These are phyloP conservation scores for Macrobrachium nipponense DNA, from an alignment of 1,140 invertebrate species.

Conservation along the genomic window DNA sequence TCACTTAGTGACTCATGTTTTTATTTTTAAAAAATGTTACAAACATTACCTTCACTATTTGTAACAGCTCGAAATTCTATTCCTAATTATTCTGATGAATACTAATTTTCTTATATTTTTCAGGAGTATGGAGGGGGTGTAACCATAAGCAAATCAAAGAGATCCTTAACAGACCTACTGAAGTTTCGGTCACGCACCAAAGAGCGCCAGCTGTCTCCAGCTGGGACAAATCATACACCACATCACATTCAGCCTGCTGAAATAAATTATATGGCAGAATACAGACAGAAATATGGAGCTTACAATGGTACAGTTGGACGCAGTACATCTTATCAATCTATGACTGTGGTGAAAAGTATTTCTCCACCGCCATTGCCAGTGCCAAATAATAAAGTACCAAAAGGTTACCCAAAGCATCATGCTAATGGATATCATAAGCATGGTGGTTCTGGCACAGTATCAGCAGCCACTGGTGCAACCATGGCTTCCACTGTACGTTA, in stretches of 20 bases:
- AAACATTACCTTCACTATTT: no score
- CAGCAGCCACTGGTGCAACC: constrained; percentile 36
- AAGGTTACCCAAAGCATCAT: background rate
- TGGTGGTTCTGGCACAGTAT: constrained; percentile 19
- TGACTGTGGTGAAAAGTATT: constrained; percentile 39
- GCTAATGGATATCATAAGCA: constrained; percentile 14
- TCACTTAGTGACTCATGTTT: no score
- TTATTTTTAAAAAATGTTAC: background rate
- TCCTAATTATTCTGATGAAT: background rate
- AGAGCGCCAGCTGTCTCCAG: constrained; percentile 37
- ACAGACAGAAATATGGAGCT: constrained; percentile 48
- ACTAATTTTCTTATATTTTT: background rate
- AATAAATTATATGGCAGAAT: constrained; percentile 46
- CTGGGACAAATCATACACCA: background rate
- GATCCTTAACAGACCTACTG: constrained; percentile 43
- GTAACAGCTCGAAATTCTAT: background rate
- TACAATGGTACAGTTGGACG: constrained; percentile 48
- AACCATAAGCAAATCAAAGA: constrained; percentile 44
- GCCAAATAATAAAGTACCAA: constrained; percentile 16
- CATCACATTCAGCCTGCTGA: constrained; percentile 4
- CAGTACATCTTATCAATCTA: constrained; percentile 34
- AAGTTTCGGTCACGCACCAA: constrained; percentile 51
- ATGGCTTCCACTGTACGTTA: constrained; percentile 60
- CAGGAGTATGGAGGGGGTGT: constrained; percentile 52
- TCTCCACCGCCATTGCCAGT: constrained; percentile 23